Conservation (phyloP, 2,888 invertebrate species). For the Lasioglossum leucozonium region DNA sequence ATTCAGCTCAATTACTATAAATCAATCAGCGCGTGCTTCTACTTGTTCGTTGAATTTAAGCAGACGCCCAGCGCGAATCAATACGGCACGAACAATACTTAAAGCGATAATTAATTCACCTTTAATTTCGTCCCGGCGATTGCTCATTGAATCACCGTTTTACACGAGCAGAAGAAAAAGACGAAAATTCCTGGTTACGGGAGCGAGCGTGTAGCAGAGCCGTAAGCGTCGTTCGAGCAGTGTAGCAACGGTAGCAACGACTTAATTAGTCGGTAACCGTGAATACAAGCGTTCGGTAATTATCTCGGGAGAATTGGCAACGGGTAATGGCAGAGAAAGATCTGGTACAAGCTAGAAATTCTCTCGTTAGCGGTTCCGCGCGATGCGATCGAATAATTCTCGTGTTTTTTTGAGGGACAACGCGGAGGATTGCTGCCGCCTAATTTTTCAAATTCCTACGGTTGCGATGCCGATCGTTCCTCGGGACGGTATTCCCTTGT, state of each 20-base stretch:
- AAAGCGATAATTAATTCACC: background rate
- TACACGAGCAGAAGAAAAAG: background rate
- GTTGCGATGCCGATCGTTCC: background rate
- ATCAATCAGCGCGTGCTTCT: too few relatives aligned
- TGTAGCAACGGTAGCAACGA: background rate
- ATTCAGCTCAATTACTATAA: too few relatives aligned
- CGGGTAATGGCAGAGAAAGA: background rate
- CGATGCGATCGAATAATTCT: background rate
- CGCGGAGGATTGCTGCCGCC: background rate
- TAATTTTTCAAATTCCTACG: background rate
- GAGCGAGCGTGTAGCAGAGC: background rate
- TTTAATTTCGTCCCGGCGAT: background rate
- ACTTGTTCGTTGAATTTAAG: background rate
- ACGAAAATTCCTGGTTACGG: background rate
- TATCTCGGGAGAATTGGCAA: background rate
- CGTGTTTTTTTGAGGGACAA: background rate
- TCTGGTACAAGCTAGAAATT: background rate
- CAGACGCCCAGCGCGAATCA: background rate
- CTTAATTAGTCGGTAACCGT: background rate
- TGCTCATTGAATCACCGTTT: background rate
- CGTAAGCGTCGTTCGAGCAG: background rate
- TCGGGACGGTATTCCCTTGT: background rate
- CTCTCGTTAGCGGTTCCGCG: background rate
- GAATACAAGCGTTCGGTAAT: background rate
- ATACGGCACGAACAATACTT: background rate